Percentiles rank a stretch among this genome's conserved stretches.
These are phyloP conservation scores for Catostomus latipinnis DNA, from an alignment of 2,797 vertebrate genomes.

Conservation along the genomic window DNA sequence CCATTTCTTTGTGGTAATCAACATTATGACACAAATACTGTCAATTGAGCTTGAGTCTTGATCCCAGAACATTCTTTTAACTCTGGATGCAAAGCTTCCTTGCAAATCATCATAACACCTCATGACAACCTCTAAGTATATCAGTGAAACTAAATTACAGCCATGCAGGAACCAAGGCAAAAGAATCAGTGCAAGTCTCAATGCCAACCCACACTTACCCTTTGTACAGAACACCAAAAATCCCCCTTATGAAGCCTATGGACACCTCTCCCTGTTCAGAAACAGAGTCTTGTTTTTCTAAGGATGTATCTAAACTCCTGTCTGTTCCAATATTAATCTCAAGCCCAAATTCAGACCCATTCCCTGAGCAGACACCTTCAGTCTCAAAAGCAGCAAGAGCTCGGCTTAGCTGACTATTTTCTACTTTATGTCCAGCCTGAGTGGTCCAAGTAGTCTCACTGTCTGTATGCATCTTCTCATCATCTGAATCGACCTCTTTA, in stretches of 20 bases:
- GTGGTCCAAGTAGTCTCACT: not conserved
- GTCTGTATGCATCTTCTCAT: not conserved
- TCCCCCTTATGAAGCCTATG: conserved; percentile 47
- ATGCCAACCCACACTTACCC: conserved; percentile 60
- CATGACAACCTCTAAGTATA: not conserved
- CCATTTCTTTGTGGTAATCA: too few relatives aligned
- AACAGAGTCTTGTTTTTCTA: not conserved
- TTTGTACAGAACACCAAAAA: conserved; percentile 55
- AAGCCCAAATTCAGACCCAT: not conserved
- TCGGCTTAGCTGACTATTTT: not conserved
- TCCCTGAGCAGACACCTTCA: not conserved
- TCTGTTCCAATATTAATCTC: not conserved
- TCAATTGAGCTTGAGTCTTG: too few relatives aligned
- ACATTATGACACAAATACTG: too few relatives aligned
- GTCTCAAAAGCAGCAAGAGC: not conserved
- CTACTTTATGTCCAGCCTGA: conserved; percentile 9
- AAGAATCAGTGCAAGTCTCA: not conserved
- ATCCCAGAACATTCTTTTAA: not conserved
- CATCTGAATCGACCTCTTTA: not conserved
- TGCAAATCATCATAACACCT: conserved; percentile 14
- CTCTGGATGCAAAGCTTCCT: conserved; percentile 3
- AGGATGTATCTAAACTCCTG: not conserved
- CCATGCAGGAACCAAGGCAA: conserved; percentile 40
- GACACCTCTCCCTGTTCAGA: conserved; percentile 37
- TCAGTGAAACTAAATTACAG: not conserved